Evolutionary conservation across 2,113 vertebrate species (phyloP).

Genomic region (Leptosomus discolor): DNA sequence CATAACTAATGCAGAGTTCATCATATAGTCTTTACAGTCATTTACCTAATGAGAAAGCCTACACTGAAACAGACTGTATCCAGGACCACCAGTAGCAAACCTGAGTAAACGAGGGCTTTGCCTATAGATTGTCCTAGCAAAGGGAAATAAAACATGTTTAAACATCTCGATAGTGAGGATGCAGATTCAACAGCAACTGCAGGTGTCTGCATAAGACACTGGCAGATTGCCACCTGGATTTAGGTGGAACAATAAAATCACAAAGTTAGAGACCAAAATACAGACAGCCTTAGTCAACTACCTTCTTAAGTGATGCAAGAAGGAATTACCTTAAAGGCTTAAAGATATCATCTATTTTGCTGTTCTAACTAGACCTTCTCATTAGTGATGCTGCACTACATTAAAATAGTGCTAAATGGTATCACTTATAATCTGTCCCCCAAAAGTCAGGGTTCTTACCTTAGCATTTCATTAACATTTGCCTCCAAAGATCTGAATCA

Average conservation of each 20-base stretch:
- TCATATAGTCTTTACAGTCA: not conserved
- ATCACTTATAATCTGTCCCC: not conserved
- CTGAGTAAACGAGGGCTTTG: not conserved
- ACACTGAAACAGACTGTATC: not conserved
- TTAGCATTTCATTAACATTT: not conserved
- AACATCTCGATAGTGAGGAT: not conserved
- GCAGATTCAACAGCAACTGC: not conserved
- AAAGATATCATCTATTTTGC: not conserved
- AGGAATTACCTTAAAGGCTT: not conserved
- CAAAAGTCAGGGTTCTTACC: not conserved
- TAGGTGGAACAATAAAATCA: not conserved
- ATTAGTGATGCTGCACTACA: not conserved
- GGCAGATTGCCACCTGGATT: not conserved
- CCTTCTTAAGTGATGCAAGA: not conserved
- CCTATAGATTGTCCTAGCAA: not conserved
- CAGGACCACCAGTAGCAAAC: not conserved
- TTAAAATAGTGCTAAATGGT: not conserved
- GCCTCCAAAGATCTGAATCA: not conserved
- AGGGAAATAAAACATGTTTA: not conserved
- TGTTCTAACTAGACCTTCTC: not conserved
- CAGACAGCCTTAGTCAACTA: not conserved
- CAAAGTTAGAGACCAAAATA: not conserved
- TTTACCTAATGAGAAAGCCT: not conserved
- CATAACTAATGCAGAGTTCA: not conserved
- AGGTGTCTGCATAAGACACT: not conserved